Evolutionary conservation across 1,140 invertebrate genomes (phyloP).

Genomic region (Drosophila repleta): DNA sequence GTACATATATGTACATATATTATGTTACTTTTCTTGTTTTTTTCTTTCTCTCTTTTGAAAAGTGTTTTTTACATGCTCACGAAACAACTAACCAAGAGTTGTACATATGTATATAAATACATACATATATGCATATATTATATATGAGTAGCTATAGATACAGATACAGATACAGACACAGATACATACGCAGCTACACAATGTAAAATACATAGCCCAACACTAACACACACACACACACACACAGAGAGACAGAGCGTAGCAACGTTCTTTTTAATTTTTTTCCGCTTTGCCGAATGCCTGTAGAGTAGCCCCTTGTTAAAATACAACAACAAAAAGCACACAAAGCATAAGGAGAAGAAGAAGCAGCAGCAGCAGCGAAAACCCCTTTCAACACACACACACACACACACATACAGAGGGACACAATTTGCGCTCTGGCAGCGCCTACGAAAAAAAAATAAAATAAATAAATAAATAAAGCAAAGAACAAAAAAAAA

Average conservation of each 20-base stretch:
- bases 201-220: conserved; percentile 33
- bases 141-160: neutral
- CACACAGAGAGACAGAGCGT: neutral
- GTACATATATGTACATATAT: neutral
- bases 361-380: conserved; percentile 6
- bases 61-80: conserved; percentile 3
- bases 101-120: neutral
- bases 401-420: conserved; percentile 18
- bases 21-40: conserved; percentile 6
- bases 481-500: neutral
- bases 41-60: neutral
- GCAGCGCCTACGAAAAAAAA: conserved; percentile 37
- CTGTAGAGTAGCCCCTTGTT: conserved; percentile 42
- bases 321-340: conserved; percentile 23
- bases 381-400: conserved; percentile 31
- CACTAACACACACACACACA: conserved; percentile 3
- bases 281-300: conserved; percentile 27
- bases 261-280: conserved; percentile 33
- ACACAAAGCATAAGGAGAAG: conserved; percentile 17
- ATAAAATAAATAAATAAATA: conserved; percentile 7
- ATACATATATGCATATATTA: too few relatives aligned
- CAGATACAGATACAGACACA: conserved; percentile 6
- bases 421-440: conserved; percentile 33
- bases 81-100: conserved; percentile 8
- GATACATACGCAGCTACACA: conserved; percentile 9